Evolutionary conservation across 2,888 invertebrate species (phyloP), one percentile per base, ranked within the genome.

Genomic region (Elegia similella): DNA sequence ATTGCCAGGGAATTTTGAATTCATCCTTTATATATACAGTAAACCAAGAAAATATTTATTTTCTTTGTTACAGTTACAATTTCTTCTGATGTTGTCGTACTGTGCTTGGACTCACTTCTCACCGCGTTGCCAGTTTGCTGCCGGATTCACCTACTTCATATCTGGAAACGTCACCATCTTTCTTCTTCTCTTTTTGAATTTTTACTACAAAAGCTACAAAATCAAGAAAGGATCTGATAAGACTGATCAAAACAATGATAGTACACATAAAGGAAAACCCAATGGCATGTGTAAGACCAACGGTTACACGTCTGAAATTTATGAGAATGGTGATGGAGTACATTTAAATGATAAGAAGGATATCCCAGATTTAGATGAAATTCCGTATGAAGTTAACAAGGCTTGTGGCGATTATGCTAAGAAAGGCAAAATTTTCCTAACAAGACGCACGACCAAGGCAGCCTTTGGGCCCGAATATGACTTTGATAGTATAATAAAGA

Each of bases 71-170:
- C 86, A 94, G 94, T 78, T 92, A 1, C 95, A 95, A 75, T 95
- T 95, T 69, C 83, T 93, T 29, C 75, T 95, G 43, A 95, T 95
- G 92, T 85, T 95, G 17, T 75, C 84, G 7, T 95, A 95, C 74
- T 92, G 95, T 78, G 75, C 86, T 23, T 82, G 88, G 74, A 92
- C 90, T 0, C 86, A 94, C 60, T 88, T 93, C 66, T 85, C 89
- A 0, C 92, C 93, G 59, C 93, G 93, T 62, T 94, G 94, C 68
- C 93, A 94, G 68, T 93, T 93, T 63, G 94, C 95, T 0, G 91
- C 92, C 56, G 83, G 90, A 0, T 86, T 95, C 59, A 92, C 94
- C 0, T 91, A 91, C 68, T 90, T 90, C 62, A 91, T 82, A 80
- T 83, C 88, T 1, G 76, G 92, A 12, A 95, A 95, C 73, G 91